Percentiles rank a stretch among this genome's conserved stretches.
These are phyloP conservation scores for Buceros bicornis DNA, from an alignment of 2,797 vertebrate species.

Conservation along the genomic window DNA sequence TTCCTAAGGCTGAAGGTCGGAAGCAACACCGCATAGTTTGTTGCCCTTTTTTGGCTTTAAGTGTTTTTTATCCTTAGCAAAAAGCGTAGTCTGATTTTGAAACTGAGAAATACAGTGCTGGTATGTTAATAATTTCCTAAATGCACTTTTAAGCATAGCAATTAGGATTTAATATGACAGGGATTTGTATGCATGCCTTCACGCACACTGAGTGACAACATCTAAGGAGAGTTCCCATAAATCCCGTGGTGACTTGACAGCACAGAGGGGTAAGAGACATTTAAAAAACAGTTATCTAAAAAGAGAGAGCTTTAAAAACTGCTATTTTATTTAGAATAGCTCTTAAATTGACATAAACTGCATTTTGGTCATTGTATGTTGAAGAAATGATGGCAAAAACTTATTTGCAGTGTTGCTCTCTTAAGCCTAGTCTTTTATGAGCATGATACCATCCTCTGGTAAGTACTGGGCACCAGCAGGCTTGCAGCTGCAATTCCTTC, in stretches of 20 bases:
- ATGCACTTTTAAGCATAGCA: neutral
- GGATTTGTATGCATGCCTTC: neutral
- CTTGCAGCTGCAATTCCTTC: slow-evolving; percentile 61
- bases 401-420: neutral
- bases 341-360: neutral
- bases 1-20: neutral
- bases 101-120: neutral
- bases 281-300: neutral
- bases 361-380: neutral
- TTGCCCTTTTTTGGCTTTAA: neutral
- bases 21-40: neutral
- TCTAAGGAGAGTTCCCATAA: neutral
- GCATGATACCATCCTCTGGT: slow-evolving; percentile 74
- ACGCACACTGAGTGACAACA: neutral
- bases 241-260: neutral
- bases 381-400: neutral
- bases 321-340: neutral
- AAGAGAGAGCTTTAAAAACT: neutral
- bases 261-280: neutral
- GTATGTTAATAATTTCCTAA: neutral
- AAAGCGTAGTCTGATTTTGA: neutral
- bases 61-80: neutral
- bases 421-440: slow-evolving; percentile 50
- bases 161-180: neutral
- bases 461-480: slow-evolving; percentile 70